Conservation (phyloP, 2,888 invertebrate species). For the Quadriops clusia region DNA sequence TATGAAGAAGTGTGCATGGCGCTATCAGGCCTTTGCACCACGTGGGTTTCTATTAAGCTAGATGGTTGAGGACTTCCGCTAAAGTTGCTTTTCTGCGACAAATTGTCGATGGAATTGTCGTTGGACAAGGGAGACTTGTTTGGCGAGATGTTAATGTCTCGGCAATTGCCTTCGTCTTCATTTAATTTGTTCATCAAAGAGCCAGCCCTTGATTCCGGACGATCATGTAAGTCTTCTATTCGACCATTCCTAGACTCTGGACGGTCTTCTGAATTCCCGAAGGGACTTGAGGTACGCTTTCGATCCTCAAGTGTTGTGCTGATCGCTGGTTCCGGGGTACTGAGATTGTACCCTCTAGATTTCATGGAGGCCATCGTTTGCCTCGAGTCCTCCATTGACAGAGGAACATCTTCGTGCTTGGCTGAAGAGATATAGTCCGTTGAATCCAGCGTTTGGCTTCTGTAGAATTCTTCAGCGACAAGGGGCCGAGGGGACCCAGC, state of each 20-base stretch:
- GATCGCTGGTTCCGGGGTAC: slow-evolving; percentile 35
- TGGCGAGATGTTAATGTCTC: too few species aligned
- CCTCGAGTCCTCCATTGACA: too few species aligned
- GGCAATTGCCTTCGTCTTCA: slow-evolving; percentile 25
- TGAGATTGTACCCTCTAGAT: slow-evolving; percentile 44
- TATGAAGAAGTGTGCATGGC: too few species aligned
- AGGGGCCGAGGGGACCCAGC: slow-evolving; percentile 22
- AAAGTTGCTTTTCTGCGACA: too few species aligned
- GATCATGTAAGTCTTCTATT: slow-evolving; percentile 21
- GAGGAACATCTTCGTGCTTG: slow-evolving; percentile 26
- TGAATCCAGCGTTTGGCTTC: slow-evolving; percentile 30
- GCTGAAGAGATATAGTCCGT: slow-evolving; percentile 30
- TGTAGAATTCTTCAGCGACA: slow-evolving; percentile 9
- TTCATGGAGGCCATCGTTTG: slow-evolving; percentile 38
- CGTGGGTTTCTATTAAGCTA: too few species aligned
- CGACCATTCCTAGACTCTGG: slow-evolving; percentile 12
- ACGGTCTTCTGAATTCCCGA: slow-evolving; percentile 36
- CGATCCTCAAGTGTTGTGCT: slow-evolving; percentile 41
- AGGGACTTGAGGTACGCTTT: slow-evolving; percentile 40
- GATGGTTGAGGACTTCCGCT: too few species aligned
- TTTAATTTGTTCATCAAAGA: slow-evolving; percentile 27
- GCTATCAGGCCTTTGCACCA: too few species aligned
- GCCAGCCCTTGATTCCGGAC: slow-evolving; percentile 26
- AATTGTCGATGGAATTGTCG: too few species aligned
- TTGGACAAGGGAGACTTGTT: too few species aligned